Conservation (phyloP, 2,797 vertebrate species). For the Notoglanidium macrostoma region DNA sequence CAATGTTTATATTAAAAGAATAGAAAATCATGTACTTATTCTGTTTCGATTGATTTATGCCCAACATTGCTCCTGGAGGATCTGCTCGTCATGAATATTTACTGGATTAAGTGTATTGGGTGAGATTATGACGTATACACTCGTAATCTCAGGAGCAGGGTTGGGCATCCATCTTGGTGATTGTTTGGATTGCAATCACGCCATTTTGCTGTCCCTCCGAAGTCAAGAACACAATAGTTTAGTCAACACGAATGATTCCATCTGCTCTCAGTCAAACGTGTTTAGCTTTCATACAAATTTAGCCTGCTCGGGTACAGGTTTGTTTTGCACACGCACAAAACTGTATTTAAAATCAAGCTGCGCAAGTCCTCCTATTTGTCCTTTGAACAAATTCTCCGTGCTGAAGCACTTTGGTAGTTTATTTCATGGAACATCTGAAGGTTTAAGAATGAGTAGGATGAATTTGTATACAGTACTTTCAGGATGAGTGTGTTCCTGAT, state of each 20-base stretch:
- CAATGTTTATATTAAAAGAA: not conserved
- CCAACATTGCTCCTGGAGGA: not conserved
- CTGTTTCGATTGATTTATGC: no score
- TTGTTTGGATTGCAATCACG: not conserved
- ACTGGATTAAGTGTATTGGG: not conserved
- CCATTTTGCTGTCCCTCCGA: not conserved
- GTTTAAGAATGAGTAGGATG: not conserved
- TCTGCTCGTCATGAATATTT: not conserved
- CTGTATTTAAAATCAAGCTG: not conserved
- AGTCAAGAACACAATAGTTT: not conserved
- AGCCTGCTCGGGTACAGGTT: not conserved
- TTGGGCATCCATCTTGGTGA: not conserved
- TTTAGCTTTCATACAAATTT: not conserved
- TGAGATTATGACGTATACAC: not conserved
- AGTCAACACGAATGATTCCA: not conserved
- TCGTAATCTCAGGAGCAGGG: not conserved
- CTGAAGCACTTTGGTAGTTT: not conserved
- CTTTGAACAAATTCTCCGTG: no score
- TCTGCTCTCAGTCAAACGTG: not conserved
- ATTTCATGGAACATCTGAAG: not conserved
- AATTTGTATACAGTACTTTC: not conserved
- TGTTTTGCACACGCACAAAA: not conserved
- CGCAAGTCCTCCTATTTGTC: not conserved
- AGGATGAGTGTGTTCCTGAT: not conserved
- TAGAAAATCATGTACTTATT: not conserved